Evolutionary conservation across 92 coral and sea anemone genomes (phyloP).

Genomic region (Bergia sp.): DNA sequence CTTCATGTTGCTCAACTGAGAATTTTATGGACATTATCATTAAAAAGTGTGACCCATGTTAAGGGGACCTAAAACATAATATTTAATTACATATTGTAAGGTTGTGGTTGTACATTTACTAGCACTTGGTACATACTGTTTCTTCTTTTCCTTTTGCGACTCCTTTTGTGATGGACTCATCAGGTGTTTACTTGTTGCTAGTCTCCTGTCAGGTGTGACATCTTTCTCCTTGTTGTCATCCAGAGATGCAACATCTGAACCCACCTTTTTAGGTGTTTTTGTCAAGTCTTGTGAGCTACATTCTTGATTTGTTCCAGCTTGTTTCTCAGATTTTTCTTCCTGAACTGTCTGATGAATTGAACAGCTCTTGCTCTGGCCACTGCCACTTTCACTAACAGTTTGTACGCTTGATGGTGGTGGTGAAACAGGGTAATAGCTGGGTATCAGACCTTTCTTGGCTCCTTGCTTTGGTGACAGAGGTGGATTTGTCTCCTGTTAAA

Average conservation of each 20-base stretch:
- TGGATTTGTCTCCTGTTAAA: background rate
- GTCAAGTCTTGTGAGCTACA: background rate
- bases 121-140: conserved; percentile 12
- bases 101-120: background rate
- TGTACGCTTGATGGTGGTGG: conserved; percentile 10
- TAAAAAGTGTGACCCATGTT: too few species aligned
- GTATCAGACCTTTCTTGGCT: conserved; percentile 8
- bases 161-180: conserved; percentile 31
- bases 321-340: background rate
- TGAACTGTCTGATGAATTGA: background rate
- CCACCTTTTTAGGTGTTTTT: background rate
- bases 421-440: conserved; percentile 8
- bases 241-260: background rate
- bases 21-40: too few species aligned
- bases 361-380: background rate
- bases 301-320: background rate
- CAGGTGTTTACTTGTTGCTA: background rate
- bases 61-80: too few species aligned
- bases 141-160: conserved; percentile 29
- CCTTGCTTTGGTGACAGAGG: background rate
- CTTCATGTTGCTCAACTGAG: too few species aligned
- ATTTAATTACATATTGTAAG: too few species aligned
- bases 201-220: background rate
- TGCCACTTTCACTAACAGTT: background rate
- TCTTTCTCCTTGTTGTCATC: background rate